Percentiles rank a stretch among this genome's conserved stretches.
These are phyloP conservation scores for Guaruba guarouba DNA, from an alignment of 2,113 vertebrate genomes.

Conservation along the genomic window DNA sequence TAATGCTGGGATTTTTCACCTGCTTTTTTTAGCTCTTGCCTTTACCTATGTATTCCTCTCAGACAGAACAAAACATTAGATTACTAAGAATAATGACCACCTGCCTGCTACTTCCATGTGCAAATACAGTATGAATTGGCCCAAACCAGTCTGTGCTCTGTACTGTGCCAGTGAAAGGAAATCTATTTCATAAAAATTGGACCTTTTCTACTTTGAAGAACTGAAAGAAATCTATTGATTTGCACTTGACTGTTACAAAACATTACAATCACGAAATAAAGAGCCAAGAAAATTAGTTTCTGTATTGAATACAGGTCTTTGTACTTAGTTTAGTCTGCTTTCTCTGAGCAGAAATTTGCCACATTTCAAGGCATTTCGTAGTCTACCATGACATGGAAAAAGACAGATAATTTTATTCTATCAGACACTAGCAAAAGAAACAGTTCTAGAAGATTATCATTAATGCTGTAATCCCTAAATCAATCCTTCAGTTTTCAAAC, in stretches of 20 bases:
- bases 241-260: background rate
- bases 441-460: background rate
- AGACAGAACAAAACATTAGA: background rate
- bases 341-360: background rate
- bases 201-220: background rate
- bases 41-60: background rate
- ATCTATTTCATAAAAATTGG: background rate
- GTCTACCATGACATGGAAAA: background rate
- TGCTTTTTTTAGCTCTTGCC: background rate
- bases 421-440: background rate
- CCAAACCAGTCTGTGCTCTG: background rate
- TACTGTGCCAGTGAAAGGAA: background rate
- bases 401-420: background rate
- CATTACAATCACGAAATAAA: background rate
- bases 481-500: background rate
- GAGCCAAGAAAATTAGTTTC: background rate
- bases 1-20: background rate
- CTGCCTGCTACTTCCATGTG: fast-evolving
- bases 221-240: background rate
- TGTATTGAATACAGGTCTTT: background rate
- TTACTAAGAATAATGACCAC: background rate
- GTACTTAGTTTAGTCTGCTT: background rate
- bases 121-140: background rate
- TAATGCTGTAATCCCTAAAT: background rate
- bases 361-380: background rate